Evolutionary conservation across 2,113 vertebrate species (phyloP).

Genomic region (Epinephelus cyanopodus): DNA sequence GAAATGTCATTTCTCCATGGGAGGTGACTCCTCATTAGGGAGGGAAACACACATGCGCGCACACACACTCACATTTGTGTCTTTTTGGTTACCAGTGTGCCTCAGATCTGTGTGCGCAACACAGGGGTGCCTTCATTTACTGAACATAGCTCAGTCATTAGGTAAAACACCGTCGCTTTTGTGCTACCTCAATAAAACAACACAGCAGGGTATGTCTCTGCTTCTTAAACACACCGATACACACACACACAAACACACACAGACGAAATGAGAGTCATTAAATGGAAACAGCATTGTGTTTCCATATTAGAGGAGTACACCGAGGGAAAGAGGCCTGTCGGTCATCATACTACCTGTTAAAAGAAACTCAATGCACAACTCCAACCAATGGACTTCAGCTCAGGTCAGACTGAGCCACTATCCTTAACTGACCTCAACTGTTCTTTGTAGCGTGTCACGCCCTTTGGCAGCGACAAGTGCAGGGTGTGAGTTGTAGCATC

Average conservation of each 20-base stretch:
- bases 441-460: too few species aligned
- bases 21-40: constrained; percentile 53
- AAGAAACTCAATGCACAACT: too few species aligned
- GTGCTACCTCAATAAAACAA: constrained; percentile 41
- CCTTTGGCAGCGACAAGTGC: too few species aligned
- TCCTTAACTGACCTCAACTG: too few species aligned
- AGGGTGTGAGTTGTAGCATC: too few species aligned
- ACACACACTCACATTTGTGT: constrained; percentile 25
- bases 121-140: constrained; percentile 47
- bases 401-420: too few species aligned
- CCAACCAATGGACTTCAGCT: too few species aligned
- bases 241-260: constrained; percentile 6
- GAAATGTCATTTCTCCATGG: constrained; percentile 20
- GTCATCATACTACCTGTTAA: not conserved
- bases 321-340: not conserved
- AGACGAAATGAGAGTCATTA: not conserved
- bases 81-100: constrained; percentile 29
- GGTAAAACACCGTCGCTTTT: constrained; percentile 29
- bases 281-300: not conserved
- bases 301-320: not conserved
- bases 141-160: constrained; percentile 53
- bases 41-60: constrained; percentile 1
- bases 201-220: constrained; percentile 37
- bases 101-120: constrained; percentile 28
- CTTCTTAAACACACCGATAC: constrained; percentile 7